Conservation (phyloP, 2,797 vertebrate species). For the Emydoidea blandingii region DNA sequence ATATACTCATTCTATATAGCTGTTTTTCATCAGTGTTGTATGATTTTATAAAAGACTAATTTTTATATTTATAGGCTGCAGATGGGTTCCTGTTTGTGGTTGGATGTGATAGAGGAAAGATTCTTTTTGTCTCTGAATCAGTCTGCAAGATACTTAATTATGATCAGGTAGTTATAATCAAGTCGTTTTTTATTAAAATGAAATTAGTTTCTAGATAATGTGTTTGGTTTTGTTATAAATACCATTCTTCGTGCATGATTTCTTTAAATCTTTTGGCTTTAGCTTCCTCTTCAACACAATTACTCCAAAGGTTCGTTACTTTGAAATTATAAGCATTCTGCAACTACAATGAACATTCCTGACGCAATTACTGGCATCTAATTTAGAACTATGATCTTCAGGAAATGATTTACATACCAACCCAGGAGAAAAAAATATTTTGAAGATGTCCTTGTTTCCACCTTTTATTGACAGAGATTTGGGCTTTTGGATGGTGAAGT, state of each 20-base stretch:
- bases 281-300: not conserved
- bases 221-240: not conserved
- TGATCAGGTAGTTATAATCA: conserved; percentile 85
- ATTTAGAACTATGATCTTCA: not conserved
- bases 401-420: not conserved
- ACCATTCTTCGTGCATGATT: fast-evolving
- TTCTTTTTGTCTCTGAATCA: conserved; percentile 95
- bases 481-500: not conserved
- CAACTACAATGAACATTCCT: not conserved
- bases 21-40: not conserved
- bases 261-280: conserved; percentile 9
- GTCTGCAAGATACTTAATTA: conserved; percentile 94
- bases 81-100: conserved; percentile 98
- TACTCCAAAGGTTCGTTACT: not conserved
- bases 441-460: conserved; percentile 44
- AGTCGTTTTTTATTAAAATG: not conserved
- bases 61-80: conserved; percentile 86
- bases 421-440: conserved; percentile 20
- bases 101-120: conserved; percentile 96
- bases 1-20: not conserved
- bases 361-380: not conserved
- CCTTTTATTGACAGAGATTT: conserved; percentile 16
- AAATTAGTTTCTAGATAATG: not conserved
- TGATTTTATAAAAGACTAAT: conserved; percentile 16
- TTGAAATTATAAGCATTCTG: not conserved